Base-by-base conservation (phyloP, 2,113 vertebrate species). In the Collichthys lucidus region DNA sequence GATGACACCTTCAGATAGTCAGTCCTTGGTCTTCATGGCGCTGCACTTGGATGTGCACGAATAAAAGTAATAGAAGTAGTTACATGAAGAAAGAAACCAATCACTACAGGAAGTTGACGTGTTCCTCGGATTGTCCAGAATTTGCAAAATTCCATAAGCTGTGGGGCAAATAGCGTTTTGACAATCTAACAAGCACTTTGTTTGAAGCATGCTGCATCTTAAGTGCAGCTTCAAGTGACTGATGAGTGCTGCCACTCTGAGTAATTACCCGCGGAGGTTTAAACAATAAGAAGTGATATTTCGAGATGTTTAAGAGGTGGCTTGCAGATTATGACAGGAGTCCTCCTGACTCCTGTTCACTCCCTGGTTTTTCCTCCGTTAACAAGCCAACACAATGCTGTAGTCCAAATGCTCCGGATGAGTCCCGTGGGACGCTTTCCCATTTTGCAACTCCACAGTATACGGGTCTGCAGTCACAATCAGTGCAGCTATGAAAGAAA, bases 261-360 rank as follows among this genome's bases (percentile, higher is more conserved):
- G 14, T 17, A 20, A 72, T 40, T 26, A 24, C 17, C 22, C 20
- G 60, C 35, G 35, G 35, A 40, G 35, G 35, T 40, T 40, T 40
- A 40, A 40, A 40, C 35, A 40, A 9, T 40, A 40, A 40, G 35
- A 40, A 40, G 35, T 40, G 35, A 40, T 40, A 40, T 40, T 40
- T 40, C 35, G 9, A 40, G 8, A 40, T 40, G 35, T 40, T 40
- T 40, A 68, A 49, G 0, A 40, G 20, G 26, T 68, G 20, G 53
- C 52, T 50, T 52, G 56, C n/a, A 14, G 61, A 73, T 63, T 67
- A 57, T 52, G 52, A 84, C 60, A 29, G 22, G 74, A 70, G 11
- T 26, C 53, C 60, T 77, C 11, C 26, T 40, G 35, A 61, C 12
- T 55, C 29, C 42, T 56, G 20, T 31, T 68, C 56, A 35, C 31